Base-by-base conservation (phyloP, 2,797 vertebrate genomes). In the Otolemur crassicaudatus region DNA sequence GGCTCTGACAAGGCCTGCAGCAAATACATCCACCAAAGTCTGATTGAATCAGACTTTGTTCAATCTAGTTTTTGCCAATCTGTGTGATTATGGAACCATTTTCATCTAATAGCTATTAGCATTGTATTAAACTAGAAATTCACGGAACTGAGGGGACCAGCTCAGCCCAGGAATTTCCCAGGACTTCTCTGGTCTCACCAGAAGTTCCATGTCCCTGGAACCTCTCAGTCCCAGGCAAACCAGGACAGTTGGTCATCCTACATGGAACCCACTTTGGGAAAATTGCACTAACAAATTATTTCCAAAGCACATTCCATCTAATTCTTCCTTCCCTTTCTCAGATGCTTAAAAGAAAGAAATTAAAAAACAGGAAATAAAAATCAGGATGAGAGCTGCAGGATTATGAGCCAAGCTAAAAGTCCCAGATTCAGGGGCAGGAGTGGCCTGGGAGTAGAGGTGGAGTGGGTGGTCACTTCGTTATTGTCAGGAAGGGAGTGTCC, bases 401-500 rank as follows among this genome's bases (percentile, higher is more conserved):
- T 49, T 2, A 2, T 0, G 79, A 34, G 49, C 22, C 16, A 49
- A 72, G 80, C 65, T 20, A 9, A 46, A 60, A 40, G n/a, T 25
- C 69, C 70, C 5, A 1, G 6, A 17, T 31, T 27, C 20, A 12
- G 27, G 23, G 63, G 67, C 22, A 49, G 65, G 40, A 10, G 60
- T n/a, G 25, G 53, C 19, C 6, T 0, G 40, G 61, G 31, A n/a
- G 77, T 1, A 3, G 91, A 76, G 79, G 76, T 7, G 16, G 76
- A 16, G 7, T 1, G 80, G 84, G 73, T 34, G 49, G 77, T 20
- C 40, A 8, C 43, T 58, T 34, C 86, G 17, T 65, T 37, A 76
- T 46, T 19, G 0, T 56, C 90, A 82, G 95, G 96, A 95, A 94
- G 88, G 80, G 96, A 90, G 92, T 16, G 73, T 29, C 81, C 91